Conservation (phyloP, 1,140 invertebrate genomes). For the Saccostrea cuccullata region DNA sequence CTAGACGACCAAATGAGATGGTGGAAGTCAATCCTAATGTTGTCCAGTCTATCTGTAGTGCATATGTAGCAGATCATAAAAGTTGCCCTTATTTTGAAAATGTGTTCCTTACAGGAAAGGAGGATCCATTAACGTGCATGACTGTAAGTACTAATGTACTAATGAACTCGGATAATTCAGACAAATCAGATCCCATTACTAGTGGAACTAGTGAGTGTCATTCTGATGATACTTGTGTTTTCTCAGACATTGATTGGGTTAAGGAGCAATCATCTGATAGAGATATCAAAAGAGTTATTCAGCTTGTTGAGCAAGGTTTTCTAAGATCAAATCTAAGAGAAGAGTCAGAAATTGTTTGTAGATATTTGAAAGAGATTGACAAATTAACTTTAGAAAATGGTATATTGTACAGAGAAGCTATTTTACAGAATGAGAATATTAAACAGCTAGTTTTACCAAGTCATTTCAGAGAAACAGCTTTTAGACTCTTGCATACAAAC, state of each 20-base stretch:
- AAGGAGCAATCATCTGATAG: slow-evolving; percentile 4
- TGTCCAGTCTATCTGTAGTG: background rate
- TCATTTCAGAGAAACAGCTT: background rate
- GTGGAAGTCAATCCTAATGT: background rate
- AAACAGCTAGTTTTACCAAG: background rate
- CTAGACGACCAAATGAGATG: background rate
- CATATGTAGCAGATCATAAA: background rate
- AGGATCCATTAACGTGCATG: background rate
- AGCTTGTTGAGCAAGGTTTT: background rate
- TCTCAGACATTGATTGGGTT: background rate
- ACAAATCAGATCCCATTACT: background rate
- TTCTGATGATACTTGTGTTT: background rate
- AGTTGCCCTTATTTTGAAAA: slow-evolving; percentile 14
- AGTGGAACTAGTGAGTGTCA: background rate
- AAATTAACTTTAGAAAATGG: background rate
- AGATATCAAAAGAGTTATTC: background rate
- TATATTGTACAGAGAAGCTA: slow-evolving; percentile 7
- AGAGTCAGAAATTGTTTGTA: background rate
- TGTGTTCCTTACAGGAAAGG: background rate
- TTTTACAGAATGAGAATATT: background rate
- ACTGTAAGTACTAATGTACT: background rate
- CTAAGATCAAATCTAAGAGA: background rate
- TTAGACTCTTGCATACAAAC: slow-evolving; percentile 6
- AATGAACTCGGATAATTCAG: background rate
- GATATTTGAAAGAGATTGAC: background rate